Evolutionary conservation across 2,888 invertebrate species (phyloP), one percentile per base, ranked within the genome.

Genomic region (Macaria notata): DNA sequence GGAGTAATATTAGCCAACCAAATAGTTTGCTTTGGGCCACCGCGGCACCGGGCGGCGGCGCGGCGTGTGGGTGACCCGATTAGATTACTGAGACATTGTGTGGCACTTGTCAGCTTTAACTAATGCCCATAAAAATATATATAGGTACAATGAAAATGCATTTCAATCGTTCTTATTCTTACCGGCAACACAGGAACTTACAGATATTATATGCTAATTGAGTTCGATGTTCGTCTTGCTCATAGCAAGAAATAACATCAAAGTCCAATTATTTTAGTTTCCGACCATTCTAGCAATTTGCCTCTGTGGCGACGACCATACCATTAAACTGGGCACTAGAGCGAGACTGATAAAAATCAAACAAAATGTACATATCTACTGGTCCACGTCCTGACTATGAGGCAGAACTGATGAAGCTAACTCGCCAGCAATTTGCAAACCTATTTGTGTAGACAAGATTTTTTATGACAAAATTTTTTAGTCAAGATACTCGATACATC

Each of bases 51-150:
- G 9, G 43, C 41, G 41, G 8, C n/a, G 41, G 8, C n/a, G 53
- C 65, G 68, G 68, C 70, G 76, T 72, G 72, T 67, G 57, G 46
- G 47, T 81, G 83, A 80, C 84, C 83, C 76, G 81, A 79, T 84
- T 84, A 83, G 80, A 81, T 84, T 81, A 82, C 71, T 70, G 48
- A 73, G 75, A 81, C 81, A 84, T 85, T 83, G 83, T 84, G 78
- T 78, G 71, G 81, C 84, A 83, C 82, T 86, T 84, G 80, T 79
- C 81, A 77, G 73, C 73, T 75, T 75, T 72, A 72, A 75, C 71
- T 69, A 55, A 62, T 62, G 57, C 71, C 61, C 72, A 65, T 72
- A 72, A 70, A 62, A 50, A 78, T 75, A 73, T 76, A 75, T 70
- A 74, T 38, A 38, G 6, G 6, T 38, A 19, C 19, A 19, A 19